Evolutionary conservation across 2,888 invertebrate genomes (phyloP).

Genomic region (Epinotia demarniana): DNA sequence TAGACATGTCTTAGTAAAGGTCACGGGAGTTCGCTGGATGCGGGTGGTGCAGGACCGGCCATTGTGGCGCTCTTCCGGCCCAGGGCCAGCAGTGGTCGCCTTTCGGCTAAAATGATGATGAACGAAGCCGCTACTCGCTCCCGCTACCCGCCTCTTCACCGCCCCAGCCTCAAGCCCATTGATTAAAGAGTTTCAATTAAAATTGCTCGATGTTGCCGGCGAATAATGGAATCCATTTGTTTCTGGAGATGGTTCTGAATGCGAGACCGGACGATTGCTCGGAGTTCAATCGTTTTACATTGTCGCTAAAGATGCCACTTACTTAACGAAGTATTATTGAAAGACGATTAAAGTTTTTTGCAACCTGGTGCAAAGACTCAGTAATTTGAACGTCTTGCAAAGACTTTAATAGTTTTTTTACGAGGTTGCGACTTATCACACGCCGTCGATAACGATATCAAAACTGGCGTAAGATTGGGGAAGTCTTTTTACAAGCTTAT

Average conservation of each 20-base stretch:
- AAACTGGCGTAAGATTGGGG: too few species aligned
- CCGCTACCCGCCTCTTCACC: background rate
- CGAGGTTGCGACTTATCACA: too few species aligned
- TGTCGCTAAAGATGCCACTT: background rate
- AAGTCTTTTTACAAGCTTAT: too few species aligned
- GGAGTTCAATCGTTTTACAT: background rate
- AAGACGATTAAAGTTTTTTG: background rate
- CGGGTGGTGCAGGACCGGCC: too few species aligned
- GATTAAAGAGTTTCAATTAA: constrained; percentile 45
- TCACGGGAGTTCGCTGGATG: too few species aligned
- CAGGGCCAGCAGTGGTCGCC: too few species aligned
- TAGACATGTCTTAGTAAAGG: too few species aligned
- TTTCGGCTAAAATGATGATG: too few species aligned
- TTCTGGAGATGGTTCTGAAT: constrained; percentile 19
- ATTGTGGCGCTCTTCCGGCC: too few species aligned
- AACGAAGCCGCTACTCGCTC: background rate
- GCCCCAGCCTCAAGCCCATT: constrained; percentile 30
- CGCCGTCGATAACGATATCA: too few species aligned
- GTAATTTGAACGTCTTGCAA: too few species aligned
- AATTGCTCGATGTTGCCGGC: constrained; percentile 35
- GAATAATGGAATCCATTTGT: constrained; percentile 41
- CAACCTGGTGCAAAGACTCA: background rate
- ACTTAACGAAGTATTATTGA: background rate
- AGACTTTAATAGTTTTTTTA: too few species aligned
- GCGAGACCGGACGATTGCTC: background rate